Conservation (phyloP, 2,888 invertebrate genomes). For the Perizoma affinitatum region DNA sequence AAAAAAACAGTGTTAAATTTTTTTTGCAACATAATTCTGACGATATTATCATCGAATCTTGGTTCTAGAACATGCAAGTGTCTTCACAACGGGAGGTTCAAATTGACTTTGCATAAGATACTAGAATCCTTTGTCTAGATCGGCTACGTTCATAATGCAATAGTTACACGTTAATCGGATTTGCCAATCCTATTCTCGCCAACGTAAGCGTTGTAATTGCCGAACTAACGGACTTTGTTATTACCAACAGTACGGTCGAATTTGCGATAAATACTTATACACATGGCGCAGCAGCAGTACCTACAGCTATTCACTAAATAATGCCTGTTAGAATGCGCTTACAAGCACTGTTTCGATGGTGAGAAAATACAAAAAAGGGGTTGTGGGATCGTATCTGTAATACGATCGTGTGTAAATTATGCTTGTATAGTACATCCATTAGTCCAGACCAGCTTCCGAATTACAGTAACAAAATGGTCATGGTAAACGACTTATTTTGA, state of each 20-base stretch:
- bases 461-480: no score
- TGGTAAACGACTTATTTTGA: no score
- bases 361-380: slow-evolving; percentile 4
- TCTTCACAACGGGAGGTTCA: no score
- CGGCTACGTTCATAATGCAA: slow-evolving; percentile 41
- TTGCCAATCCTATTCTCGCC: slow-evolving; percentile 34
- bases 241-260: slow-evolving; percentile 36
- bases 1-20: no score
- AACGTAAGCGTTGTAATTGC: slow-evolving; percentile 37
- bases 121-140: slow-evolving; percentile 56
- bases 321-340: slow-evolving; percentile 29
- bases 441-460: no score
- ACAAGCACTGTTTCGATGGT: slow-evolving; percentile 13
- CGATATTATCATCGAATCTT: no score
- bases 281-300: slow-evolving; percentile 25
- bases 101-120: slow-evolving; percentile 35
- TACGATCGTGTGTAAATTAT: no score
- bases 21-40: no score
- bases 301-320: slow-evolving; percentile 30
- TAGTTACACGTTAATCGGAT: slow-evolving; percentile 50
- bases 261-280: slow-evolving; percentile 34
- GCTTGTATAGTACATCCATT: no score
- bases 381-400: no score
- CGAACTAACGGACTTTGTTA: slow-evolving; percentile 38
- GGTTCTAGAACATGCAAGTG: no score